A percentile compares a stretch with the other conserved stretches of the same genome.
These are phyloP conservation scores for Coelopa pilipes DNA, from an alignment of 2,888 invertebrate species.

Conservation along the genomic window DNA sequence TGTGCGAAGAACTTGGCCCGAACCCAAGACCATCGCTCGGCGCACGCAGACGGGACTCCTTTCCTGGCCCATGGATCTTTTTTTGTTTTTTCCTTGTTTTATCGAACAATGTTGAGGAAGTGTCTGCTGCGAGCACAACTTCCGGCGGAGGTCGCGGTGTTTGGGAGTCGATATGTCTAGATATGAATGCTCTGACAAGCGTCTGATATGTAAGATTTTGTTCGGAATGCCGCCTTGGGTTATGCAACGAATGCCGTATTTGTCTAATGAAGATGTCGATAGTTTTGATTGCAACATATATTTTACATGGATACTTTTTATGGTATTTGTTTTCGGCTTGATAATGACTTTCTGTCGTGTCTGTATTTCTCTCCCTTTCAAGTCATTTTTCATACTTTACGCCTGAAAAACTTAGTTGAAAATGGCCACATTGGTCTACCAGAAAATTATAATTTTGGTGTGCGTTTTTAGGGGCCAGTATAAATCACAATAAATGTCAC, in stretches of 20 bases:
- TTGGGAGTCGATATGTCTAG: no score
- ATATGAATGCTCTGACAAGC: not conserved
- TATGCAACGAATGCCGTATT: constrained; percentile 32
- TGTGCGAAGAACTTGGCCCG: no score
- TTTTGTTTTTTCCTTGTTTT: no score
- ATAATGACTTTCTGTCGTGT: not conserved
- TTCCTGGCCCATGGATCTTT: no score
- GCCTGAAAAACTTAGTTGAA: not conserved
- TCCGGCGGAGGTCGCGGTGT: not conserved
- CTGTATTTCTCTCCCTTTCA: not conserved
- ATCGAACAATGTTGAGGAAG: constrained; percentile 17
- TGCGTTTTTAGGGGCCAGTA: constrained; percentile 9
- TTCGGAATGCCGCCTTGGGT: constrained; percentile 12
- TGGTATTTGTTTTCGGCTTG: not conserved
- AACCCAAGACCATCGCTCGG: no score
- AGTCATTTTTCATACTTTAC: no score
- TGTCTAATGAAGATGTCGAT: constrained; percentile 26
- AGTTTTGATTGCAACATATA: constrained; percentile 9
- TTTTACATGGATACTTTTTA: not conserved
- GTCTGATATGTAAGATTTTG: not conserved
- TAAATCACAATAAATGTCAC: constrained; percentile 26
- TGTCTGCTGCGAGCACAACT: constrained; percentile 7
- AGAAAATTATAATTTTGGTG: not conserved
- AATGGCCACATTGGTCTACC: not conserved
- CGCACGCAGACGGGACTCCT: no score